Conservation (phyloP, 2,888 invertebrate species). For the Lycocerus yunnanus region DNA sequence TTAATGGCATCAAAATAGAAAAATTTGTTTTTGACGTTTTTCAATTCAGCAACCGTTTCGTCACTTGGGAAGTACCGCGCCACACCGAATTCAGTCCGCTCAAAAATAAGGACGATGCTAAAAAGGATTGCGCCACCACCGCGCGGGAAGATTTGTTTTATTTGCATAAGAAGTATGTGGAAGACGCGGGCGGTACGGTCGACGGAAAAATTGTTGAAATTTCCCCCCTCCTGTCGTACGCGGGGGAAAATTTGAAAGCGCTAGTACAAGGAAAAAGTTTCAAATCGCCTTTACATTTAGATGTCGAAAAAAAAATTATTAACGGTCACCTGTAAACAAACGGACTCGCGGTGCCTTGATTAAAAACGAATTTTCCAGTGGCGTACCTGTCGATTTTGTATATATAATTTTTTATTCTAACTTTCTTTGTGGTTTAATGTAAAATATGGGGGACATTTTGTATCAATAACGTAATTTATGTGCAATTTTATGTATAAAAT, state of each 20-base stretch:
- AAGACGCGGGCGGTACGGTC: constrained; percentile 80
- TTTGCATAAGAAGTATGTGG: constrained; percentile 79
- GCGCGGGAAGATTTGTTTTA: constrained; percentile 76
- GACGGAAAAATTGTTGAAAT: constrained; percentile 80
- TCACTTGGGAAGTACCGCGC: constrained; percentile 89
- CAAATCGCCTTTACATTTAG: constrained; percentile 22
- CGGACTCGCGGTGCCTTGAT: neutral
- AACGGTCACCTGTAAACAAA: constrained; percentile 13
- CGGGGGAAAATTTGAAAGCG: constrained; percentile 81
- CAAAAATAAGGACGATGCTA: constrained; percentile 88
- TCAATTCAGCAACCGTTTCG: constrained; percentile 87
- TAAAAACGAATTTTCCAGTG: neutral
- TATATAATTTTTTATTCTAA: neutral
- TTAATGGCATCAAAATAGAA: constrained; percentile 98
- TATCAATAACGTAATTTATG: neutral
- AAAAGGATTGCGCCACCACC: constrained; percentile 90
- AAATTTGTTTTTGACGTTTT: constrained; percentile 99
- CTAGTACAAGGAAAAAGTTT: constrained; percentile 28
- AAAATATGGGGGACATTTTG: neutral
- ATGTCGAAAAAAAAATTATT: constrained; percentile 1
- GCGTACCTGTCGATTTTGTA: neutral
- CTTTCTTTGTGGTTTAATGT: neutral
- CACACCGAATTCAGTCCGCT: constrained; percentile 96
- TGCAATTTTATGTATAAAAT: neutral
- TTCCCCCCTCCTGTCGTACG: constrained; percentile 87